Evolutionary conservation across 2,888 invertebrate species (phyloP).

Genomic region (Mythimna albipuncta): DNA sequence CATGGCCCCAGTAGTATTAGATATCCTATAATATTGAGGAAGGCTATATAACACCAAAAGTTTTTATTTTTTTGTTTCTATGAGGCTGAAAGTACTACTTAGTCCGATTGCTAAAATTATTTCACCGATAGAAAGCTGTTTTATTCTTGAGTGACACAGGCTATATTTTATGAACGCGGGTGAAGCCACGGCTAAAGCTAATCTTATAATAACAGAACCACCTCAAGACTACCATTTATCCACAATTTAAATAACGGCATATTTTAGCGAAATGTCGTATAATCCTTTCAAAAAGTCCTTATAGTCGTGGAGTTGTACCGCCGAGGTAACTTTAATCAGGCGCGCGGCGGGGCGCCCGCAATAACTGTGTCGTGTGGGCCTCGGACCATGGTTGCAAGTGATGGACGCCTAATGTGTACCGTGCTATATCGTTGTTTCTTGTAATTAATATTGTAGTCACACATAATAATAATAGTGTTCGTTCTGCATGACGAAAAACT

Average conservation of each 20-base stretch:
- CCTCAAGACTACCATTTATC: constrained; percentile 20
- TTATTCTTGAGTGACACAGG: too few species aligned
- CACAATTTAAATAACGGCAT: constrained; percentile 41
- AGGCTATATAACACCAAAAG: too few species aligned
- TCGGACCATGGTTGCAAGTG: constrained; percentile 35
- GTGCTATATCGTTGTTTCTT: constrained; percentile 34
- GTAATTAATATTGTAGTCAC: constrained; percentile 47
- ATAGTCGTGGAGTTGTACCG: constrained; percentile 47
- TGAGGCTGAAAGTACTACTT: too few species aligned
- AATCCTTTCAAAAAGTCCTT: constrained; percentile 56
- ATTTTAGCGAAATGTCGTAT: constrained; percentile 49
- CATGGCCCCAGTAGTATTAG: too few species aligned
- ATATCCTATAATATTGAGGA: too few species aligned
- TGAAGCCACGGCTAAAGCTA: too few species aligned
- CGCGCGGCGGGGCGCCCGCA: constrained; percentile 48
- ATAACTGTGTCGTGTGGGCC: constrained; percentile 49
- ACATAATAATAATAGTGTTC: background rate
- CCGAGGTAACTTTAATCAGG: constrained; percentile 56
- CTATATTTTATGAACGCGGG: too few species aligned
- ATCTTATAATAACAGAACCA: background rate
- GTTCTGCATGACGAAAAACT: too few species aligned
- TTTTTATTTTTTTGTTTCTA: too few species aligned
- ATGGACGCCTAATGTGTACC: constrained; percentile 54
- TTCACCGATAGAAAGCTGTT: too few species aligned
- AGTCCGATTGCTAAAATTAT: too few species aligned